A percentile compares a stretch with the other conserved stretches of the same genome.
These are phyloP conservation scores for Incurvaria masculella DNA, from an alignment of 2,888 invertebrate genomes.

Conservation along the genomic window DNA sequence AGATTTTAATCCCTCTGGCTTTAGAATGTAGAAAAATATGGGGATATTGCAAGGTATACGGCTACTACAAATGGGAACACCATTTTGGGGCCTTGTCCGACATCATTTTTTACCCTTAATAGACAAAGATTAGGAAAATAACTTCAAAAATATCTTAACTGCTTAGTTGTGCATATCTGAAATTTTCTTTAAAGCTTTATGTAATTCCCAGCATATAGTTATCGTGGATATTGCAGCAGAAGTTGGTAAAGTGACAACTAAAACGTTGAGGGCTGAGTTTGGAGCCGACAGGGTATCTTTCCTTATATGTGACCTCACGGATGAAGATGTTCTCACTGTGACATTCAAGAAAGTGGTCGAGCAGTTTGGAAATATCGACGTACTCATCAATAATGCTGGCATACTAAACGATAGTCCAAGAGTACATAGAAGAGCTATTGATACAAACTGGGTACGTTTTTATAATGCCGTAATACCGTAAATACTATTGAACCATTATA, in stretches of 20 bases:
- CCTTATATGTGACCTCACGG: conserved; percentile 8
- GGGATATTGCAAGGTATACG: too few species aligned
- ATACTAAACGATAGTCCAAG: conserved; percentile 25
- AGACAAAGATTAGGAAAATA: too few species aligned
- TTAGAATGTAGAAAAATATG: too few species aligned
- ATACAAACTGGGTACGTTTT: conserved; percentile 27
- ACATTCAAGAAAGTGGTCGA: conserved; percentile 6
- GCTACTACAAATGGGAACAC: too few species aligned
- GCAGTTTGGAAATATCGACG: conserved; percentile 23
- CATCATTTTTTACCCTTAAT: too few species aligned
- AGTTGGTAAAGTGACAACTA: conserved; percentile 6
- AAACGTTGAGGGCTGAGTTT: conserved; percentile 5
- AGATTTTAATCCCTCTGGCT: too few species aligned
- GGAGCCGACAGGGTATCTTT: conserved; percentile 5
- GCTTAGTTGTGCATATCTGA: too few species aligned
- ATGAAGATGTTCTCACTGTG: conserved; percentile 4
- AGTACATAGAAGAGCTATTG: conserved; percentile 24
- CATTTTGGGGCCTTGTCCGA: too few species aligned
- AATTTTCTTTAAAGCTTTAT: too few species aligned
- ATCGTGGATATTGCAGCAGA: conserved; percentile 5
- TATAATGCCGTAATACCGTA: too few species aligned
- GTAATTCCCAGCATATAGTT: conserved; percentile 1
- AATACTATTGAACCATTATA: too few species aligned
- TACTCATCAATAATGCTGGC: conserved; percentile 32
- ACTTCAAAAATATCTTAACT: too few species aligned